Conservation (phyloP, 2,113 vertebrate genomes). For the Thamnaconus septentrionalis region DNA sequence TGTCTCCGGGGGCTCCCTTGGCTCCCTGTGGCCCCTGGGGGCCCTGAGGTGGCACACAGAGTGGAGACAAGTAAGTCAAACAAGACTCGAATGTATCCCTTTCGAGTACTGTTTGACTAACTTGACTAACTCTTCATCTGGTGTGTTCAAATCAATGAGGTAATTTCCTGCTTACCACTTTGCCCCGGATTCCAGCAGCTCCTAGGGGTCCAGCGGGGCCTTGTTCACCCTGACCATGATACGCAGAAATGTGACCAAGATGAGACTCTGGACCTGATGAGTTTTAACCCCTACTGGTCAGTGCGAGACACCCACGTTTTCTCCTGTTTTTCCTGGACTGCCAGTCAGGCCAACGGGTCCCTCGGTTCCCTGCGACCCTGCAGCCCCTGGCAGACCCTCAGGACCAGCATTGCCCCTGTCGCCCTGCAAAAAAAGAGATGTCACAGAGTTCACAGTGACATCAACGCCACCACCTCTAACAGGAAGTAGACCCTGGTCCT, state of each 20-base stretch:
- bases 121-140: not conserved
- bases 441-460: not conserved
- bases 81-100: too few species aligned
- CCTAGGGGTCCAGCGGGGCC: conserved; percentile 81
- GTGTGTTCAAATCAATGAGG: not conserved
- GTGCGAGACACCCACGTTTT: conserved; percentile 77
- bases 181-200: conserved; percentile 85
- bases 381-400: conserved; percentile 86
- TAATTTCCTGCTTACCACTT: conserved; percentile 78
- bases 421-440: conserved; percentile 75
- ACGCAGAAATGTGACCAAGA: not conserved
- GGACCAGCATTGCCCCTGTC: conserved; percentile 87
- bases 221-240: conserved; percentile 79
- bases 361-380: conserved; percentile 85
- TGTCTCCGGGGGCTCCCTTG: conserved; percentile 86
- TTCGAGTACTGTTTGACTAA: not conserved
- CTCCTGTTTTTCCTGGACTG: conserved; percentile 85
- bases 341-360: conserved; percentile 90
- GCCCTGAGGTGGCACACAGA: conserved; percentile 73
- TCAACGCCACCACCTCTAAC: not conserved
- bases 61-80: too few species aligned
- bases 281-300: not conserved
- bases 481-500: conserved; percentile 52
- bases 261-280: not conserved
- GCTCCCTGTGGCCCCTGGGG: conserved; percentile 98